These are phyloP conservation scores for Stictonetta naevosa DNA, from an alignment of 2,113 vertebrate species.

Conservation along the genomic window DNA sequence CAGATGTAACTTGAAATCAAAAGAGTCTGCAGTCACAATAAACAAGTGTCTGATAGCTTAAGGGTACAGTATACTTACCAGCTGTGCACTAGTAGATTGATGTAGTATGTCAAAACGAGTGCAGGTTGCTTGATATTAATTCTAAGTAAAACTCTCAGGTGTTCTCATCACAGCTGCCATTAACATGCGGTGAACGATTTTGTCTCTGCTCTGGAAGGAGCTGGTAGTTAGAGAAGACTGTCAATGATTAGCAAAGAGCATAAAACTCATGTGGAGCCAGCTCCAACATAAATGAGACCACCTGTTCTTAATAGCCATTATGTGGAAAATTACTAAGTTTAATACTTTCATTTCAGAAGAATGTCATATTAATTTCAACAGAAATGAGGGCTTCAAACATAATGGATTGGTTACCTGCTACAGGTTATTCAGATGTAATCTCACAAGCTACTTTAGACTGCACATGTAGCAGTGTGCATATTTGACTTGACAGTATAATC, in stretches of 20 bases:
- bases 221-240: neutral
- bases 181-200: accelerated
- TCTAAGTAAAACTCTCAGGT: neutral
- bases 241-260: neutral
- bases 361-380: neutral
- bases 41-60: neutral
- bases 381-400: neutral
- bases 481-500: neutral
- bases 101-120: neutral
- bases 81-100: neutral
- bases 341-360: neutral
- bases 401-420: neutral
- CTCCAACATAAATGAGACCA: neutral
- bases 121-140: neutral
- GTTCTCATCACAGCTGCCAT: neutral
- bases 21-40: neutral
- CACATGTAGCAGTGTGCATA: accelerated
- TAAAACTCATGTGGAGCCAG: neutral
- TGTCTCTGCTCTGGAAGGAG: neutral
- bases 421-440: neutral
- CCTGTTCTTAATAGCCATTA: neutral
- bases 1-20: neutral
- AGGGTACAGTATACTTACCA: accelerated
- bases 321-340: neutral
- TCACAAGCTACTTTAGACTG: neutral